These are phyloP conservation scores for Pelobates cultripes DNA, from an alignment of 2,797 vertebrate species.

Conservation along the genomic window DNA sequence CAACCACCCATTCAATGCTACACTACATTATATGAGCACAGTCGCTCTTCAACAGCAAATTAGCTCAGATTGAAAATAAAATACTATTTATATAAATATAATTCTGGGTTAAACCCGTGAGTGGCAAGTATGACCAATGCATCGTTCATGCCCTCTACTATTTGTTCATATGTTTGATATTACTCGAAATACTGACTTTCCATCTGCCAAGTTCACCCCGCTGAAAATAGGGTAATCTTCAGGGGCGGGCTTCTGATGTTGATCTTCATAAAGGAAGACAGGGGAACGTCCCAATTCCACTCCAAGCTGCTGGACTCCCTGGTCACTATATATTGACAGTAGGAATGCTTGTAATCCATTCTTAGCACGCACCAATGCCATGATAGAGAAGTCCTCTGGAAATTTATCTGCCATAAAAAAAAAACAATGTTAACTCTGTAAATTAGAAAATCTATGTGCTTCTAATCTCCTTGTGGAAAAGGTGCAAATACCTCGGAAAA, in stretches of 20 bases:
- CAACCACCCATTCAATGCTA: no score
- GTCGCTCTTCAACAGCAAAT: no score
- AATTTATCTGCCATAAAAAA: conserved; percentile 73
- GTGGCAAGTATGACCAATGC: no score
- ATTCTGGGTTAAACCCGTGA: no score
- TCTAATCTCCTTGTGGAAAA: no score
- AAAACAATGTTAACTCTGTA: not conserved
- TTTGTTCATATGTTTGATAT: no score
- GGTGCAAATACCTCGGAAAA: conserved; percentile 81
- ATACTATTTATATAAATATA: no score
- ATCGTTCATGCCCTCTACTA: no score
- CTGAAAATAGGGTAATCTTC: conserved; percentile 86
- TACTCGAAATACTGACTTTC: conserved; percentile 66
- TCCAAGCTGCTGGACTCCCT: conserved; percentile 86
- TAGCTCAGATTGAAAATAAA: no score
- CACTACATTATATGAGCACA: no score
- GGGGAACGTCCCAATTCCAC: conserved; percentile 86
- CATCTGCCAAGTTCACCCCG: conserved; percentile 84
- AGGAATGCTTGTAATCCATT: conserved; percentile 85
- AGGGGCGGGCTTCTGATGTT: conserved; percentile 80
- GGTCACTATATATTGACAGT: conserved; percentile 85
- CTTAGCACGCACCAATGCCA: conserved; percentile 83
- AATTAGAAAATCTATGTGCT: not conserved
- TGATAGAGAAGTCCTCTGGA: conserved; percentile 90
- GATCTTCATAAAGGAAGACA: conserved; percentile 90